Evolutionary conservation across 1,140 invertebrate genomes (phyloP).

Genomic region (Leptinotarsa defecta): DNA sequence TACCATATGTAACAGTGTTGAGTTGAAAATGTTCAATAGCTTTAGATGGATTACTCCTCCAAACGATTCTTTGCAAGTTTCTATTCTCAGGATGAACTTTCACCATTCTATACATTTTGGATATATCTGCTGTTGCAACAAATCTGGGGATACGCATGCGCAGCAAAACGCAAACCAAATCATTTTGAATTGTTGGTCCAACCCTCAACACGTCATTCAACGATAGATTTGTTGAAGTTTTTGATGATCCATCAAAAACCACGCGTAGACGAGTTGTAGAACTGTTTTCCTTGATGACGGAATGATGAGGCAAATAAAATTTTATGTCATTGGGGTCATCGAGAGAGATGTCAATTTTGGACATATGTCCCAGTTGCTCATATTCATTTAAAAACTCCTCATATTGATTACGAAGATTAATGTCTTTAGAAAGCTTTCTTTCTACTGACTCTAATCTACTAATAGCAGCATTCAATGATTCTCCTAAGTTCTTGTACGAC

Average conservation of each 20-base stretch:
- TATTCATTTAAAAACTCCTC: slow-evolving; percentile 50
- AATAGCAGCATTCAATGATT: slow-evolving; percentile 18
- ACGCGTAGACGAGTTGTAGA: slow-evolving; percentile 41
- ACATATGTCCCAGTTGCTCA: slow-evolving; percentile 48
- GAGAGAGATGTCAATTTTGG: slow-evolving; percentile 25
- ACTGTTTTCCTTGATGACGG: background rate
- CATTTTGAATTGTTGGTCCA: background rate
- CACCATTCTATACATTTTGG: background rate
- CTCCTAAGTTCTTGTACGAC: background rate
- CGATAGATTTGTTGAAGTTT: slow-evolving; percentile 43
- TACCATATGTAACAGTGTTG: slow-evolving; percentile 12
- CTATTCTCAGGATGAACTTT: background rate
- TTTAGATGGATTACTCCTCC: background rate
- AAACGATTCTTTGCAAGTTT: background rate
- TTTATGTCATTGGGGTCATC: background rate
- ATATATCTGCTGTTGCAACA: background rate
- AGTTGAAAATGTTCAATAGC: background rate
- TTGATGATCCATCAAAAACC: slow-evolving; percentile 44
- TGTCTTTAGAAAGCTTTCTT: slow-evolving; percentile 25
- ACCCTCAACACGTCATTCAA: slow-evolving; percentile 48
- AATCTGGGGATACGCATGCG: background rate
- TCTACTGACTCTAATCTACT: slow-evolving; percentile 26
- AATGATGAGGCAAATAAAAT: slow-evolving; percentile 2
- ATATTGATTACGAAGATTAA: slow-evolving; percentile 29
- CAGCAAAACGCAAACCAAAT: background rate